Conservation (phyloP, 2,113 vertebrate genomes). For the Corythornis cristatus region DNA sequence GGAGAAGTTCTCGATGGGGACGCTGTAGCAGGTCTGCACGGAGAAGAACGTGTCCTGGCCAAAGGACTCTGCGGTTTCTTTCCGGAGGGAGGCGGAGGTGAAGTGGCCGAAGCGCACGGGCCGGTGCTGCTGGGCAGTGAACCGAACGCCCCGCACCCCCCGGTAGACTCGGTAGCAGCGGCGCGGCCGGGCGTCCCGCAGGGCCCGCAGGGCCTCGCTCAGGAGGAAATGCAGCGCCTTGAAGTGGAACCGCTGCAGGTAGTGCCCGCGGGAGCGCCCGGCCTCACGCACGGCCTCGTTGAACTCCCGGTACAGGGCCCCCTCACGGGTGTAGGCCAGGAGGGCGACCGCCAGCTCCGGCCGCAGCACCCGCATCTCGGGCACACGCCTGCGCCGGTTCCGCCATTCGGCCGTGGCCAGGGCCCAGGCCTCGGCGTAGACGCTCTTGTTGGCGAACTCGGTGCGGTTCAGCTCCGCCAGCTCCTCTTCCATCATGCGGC, state of each 20-base stretch:
- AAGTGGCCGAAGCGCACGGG: slow-evolving; percentile 54
- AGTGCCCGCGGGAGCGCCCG: slow-evolving; percentile 25
- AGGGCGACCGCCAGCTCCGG: slow-evolving; percentile 43
- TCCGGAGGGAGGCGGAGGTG: slow-evolving; percentile 5
- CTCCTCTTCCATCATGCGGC: slow-evolving; percentile 17
- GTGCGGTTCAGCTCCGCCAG: slow-evolving; percentile 61
- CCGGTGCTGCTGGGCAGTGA: neutral
- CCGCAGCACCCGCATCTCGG: neutral
- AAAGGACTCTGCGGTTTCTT: neutral
- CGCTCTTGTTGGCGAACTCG: slow-evolving; percentile 22
- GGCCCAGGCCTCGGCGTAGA: slow-evolving; percentile 46
- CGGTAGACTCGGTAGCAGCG: slow-evolving; percentile 54
- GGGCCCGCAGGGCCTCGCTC: slow-evolving; percentile 42
- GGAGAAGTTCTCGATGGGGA: slow-evolving; percentile 48
- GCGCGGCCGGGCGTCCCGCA: neutral
- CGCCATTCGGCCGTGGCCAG: slow-evolving; percentile 34
- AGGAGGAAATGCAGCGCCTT: slow-evolving; percentile 74
- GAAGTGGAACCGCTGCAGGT: neutral
- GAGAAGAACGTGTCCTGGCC: slow-evolving; percentile 68
- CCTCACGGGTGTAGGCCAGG: slow-evolving; percentile 54
- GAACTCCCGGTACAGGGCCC: slow-evolving; percentile 37
- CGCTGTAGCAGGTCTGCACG: slow-evolving; percentile 62
- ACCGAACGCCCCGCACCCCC: slow-evolving; percentile 23
- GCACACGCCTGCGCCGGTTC: neutral
- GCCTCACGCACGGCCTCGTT: slow-evolving; percentile 41